Evolutionary conservation across 92 coral and sea anemone species (phyloP).

Genomic region (Plumapathes pennacea): DNA sequence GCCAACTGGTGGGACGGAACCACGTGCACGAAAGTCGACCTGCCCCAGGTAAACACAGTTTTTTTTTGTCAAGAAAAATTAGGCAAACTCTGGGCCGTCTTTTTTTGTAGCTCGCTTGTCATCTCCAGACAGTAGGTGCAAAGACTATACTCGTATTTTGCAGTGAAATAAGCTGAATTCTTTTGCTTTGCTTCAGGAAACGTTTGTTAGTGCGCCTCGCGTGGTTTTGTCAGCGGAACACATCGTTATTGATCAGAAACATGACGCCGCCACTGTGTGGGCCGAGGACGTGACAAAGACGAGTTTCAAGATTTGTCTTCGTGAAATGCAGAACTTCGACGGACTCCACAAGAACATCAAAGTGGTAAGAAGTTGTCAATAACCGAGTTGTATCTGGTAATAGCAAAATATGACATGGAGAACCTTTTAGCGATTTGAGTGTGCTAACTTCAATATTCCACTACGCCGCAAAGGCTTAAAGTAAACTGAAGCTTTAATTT

Average conservation of each 20-base stretch:
- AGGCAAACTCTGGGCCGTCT: background rate
- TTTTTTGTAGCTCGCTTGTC: background rate
- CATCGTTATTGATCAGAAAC: constrained; percentile 27
- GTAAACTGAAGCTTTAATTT: too few relatives aligned
- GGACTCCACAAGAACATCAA: constrained; percentile 48
- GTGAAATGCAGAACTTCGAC: constrained; percentile 71
- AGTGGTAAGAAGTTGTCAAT: constrained; percentile 26
- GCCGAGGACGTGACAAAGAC: constrained; percentile 43
- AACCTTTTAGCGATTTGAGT: too few relatives aligned
- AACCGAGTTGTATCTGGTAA: too few relatives aligned
- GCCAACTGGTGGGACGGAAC: constrained; percentile 84
- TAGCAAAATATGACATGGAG: too few relatives aligned
- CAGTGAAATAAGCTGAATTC: too few relatives aligned
- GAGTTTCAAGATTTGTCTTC: constrained; percentile 51
- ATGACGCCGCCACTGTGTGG: constrained; percentile 72
- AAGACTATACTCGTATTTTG: too few relatives aligned
- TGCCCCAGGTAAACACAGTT: constrained; percentile 31
- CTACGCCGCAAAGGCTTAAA: too few relatives aligned
- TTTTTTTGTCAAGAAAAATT: too few relatives aligned
- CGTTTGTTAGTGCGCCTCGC: constrained; percentile 19
- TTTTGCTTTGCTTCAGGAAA: too few relatives aligned
- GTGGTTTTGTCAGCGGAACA: constrained; percentile 46
- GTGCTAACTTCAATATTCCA: too few relatives aligned
- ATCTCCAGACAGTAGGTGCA: background rate
- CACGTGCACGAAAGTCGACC: constrained; percentile 26